Evolutionary conservation across 2,113 vertebrate species (phyloP), one percentile per base, ranked within the genome.

Genomic region (Menidia beryllina): DNA sequence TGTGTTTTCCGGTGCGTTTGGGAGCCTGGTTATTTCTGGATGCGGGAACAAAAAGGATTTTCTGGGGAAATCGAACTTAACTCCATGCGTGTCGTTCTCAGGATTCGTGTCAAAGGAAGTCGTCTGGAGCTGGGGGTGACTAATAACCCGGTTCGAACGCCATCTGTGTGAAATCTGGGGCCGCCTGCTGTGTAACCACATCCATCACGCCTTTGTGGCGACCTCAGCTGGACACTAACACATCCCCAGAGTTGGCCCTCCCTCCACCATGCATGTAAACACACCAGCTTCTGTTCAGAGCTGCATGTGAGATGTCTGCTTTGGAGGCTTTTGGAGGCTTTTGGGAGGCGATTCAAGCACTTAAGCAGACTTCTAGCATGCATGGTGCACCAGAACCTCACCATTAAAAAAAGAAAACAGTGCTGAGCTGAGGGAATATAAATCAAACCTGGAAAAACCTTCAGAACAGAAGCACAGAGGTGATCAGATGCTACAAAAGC

Each of bases 81-180:
- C 54, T 61, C 64, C 68, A 76, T 58, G 68, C 61, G 25, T 68
- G 53, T 70, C 63, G 50, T 24, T 60, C 36, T 49, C 17, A 30
- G 43, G 71, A 61, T 81, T 48, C 54, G 62, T 74, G 69, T 75
- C 69, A 51, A 95, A 93, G 34, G 84, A 51, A 93, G 50, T 74
- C 24, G 51, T 73, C 52, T 60, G 57, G 55, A 23, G 78, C 69
- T 34, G 0, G 9, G 43, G 36, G 64, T 66, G 78, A 82, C 81
- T 49, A 78, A 84, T 61, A 43, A 13, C 3, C 39, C 13, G 2
- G 26, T n/a, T 74, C 47, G 62, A 65, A 62, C 63, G 8, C 27
- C 75, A 70, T 72, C 72, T 81, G 85, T 65, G 51, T 69, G 73
- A 81, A 65, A 55, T 30, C 53, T 71, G 53, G 10, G 30, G 9